Percentiles rank a stretch among this genome's conserved stretches.
phyloP scores from a whole-genome alignment of 2,113 vertebrate genomes.

The Rhinoderma darwinii region DNA sequence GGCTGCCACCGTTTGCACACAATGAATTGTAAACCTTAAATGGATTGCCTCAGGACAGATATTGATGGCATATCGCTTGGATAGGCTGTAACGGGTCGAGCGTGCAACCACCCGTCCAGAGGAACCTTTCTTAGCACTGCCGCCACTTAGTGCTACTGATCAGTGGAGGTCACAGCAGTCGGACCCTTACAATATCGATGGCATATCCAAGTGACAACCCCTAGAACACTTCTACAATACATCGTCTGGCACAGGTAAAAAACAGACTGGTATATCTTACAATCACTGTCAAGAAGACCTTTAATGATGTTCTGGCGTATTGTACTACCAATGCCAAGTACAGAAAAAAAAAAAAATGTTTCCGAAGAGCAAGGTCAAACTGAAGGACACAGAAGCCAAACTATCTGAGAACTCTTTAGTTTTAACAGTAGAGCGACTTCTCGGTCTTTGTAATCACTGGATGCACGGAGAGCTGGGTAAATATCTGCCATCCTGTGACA shows the following conservation, averaged over 20 bases:
- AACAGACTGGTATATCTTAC: too few species aligned
- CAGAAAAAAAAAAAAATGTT: neutral
- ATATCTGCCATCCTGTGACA: neutral
- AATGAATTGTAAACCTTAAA: too few species aligned
- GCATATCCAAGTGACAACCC: too few species aligned
- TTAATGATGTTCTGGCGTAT: neutral
- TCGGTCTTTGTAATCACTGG: neutral
- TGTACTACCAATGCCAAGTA: neutral
- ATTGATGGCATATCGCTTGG: neutral
- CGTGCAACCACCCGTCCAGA: neutral
- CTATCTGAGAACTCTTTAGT: neutral
- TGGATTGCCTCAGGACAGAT: neutral
- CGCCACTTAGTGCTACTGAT: neutral
- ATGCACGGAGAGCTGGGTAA: neutral
- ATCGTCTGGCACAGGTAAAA: too few species aligned
- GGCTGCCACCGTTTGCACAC: too few species aligned
- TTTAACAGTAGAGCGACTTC: neutral
- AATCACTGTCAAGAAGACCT: neutral
- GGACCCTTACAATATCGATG: too few species aligned
- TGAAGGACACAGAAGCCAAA: neutral
- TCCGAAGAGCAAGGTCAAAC: neutral
- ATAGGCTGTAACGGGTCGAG: neutral
- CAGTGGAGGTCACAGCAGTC: neutral
- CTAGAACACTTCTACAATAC: too few species aligned
- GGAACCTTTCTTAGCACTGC: too few species aligned